A percentile compares a stretch with the other conserved stretches of the same genome.
phyloP scores from a whole-genome alignment of 1,140 invertebrate genomes.

The Tetranychus urticae region DNA sequence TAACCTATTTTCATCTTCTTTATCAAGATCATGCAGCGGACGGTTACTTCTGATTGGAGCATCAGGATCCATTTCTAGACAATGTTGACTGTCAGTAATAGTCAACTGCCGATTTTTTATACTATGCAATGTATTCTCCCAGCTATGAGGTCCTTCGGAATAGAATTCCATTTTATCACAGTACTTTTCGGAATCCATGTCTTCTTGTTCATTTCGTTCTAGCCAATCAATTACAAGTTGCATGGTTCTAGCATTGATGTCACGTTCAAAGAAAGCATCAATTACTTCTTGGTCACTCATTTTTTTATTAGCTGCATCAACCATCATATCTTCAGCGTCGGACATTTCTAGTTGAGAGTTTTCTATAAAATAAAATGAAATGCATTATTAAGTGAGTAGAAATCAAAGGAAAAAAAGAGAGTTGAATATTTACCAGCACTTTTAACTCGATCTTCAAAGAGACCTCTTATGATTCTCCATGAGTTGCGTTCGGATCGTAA shows the following conservation, averaged over 20 bases:
- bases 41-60: constrained; percentile 44
- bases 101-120: neutral
- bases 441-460: constrained; percentile 48
- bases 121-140: constrained; percentile 11
- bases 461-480: constrained; percentile 51
- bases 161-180: constrained; percentile 38
- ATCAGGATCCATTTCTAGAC: constrained; percentile 63
- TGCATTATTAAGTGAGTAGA: neutral
- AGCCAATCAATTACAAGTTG: constrained; percentile 79
- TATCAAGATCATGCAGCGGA: constrained; percentile 61
- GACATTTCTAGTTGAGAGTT: constrained; percentile 21
- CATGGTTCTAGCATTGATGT: constrained; percentile 39
- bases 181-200: constrained; percentile 23
- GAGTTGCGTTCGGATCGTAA: constrained; percentile 45
- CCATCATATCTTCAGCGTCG: constrained; percentile 20
- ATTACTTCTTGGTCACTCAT: constrained; percentile 36
- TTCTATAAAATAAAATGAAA: constrained; percentile 14
- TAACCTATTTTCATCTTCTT: constrained; percentile 55
- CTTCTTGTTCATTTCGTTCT: constrained; percentile 50
- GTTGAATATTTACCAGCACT: neutral
- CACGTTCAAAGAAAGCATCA: constrained; percentile 32
- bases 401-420: constrained; percentile 4
- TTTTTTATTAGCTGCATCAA: constrained; percentile 20
- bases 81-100: neutral
- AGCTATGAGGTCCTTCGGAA: constrained; percentile 10